Evolutionary conservation across 2,888 invertebrate genomes (phyloP).

Genomic region (Perithous albicinctus): DNA sequence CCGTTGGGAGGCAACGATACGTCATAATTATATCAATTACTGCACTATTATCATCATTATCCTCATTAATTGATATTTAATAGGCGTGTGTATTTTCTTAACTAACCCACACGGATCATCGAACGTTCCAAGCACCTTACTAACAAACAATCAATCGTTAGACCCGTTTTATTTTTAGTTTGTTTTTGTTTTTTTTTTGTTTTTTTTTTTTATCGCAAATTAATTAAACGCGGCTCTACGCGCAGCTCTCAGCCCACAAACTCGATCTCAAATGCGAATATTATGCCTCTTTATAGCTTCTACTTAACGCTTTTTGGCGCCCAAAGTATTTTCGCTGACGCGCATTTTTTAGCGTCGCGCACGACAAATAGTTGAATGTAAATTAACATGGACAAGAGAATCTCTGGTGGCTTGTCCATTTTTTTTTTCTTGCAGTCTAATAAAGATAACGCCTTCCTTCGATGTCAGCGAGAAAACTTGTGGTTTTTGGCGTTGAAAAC

Average conservation of each 20-base stretch:
- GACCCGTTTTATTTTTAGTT: slow-evolving; percentile 21
- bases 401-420: not conserved
- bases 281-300: slow-evolving; percentile 61
- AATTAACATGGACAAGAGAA: slow-evolving; percentile 16
- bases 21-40: slow-evolving; percentile 43
- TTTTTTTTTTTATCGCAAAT: slow-evolving; percentile 46
- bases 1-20: slow-evolving; percentile 5
- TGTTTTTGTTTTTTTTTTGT: slow-evolving; percentile 26
- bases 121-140: slow-evolving; percentile 56
- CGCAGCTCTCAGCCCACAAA: slow-evolving; percentile 81
- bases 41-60: slow-evolving; percentile 48
- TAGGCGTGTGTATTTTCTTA: slow-evolving; percentile 45
- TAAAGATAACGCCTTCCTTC: not conserved
- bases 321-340: slow-evolving; percentile 34
- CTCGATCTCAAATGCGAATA: slow-evolving; percentile 79
- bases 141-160: slow-evolving; percentile 48
- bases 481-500: slow-evolving; percentile 9
- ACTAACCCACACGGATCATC: slow-evolving; percentile 55
- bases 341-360: not conserved
- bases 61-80: slow-evolving; percentile 44
- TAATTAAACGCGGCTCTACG: slow-evolving; percentile 70
- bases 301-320: slow-evolving; percentile 46
- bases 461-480: slow-evolving; percentile 26
- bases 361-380: not conserved
- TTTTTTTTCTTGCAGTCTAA: slow-evolving; percentile 12